Percentiles rank a stretch among this genome's conserved stretches.
Conservation (phyloP, 2,113 vertebrate genomes). For the Platycercus adscitus region DNA sequence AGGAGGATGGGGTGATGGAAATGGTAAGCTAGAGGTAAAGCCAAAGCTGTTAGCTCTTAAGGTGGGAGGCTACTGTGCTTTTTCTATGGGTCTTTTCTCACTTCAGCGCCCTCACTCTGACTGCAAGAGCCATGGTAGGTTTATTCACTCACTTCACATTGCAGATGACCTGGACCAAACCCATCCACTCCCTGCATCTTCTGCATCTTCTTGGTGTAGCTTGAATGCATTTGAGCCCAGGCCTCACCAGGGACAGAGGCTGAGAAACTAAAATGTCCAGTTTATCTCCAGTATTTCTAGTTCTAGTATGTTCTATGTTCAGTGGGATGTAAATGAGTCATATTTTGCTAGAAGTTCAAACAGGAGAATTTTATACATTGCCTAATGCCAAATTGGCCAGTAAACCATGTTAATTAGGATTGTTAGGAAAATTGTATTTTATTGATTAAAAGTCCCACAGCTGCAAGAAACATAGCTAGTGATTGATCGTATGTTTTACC, state of each 20-base stretch:
- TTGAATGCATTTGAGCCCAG: not conserved
- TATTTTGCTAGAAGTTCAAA: not conserved
- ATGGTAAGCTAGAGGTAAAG: not conserved
- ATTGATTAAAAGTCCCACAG: not conserved
- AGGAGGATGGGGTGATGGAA: not conserved
- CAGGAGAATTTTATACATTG: not conserved
- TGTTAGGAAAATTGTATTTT: not conserved
- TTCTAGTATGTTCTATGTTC: not conserved
- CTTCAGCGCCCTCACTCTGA: not conserved
- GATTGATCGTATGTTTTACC: not conserved
- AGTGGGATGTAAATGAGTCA: not conserved
- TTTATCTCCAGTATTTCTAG: not conserved
- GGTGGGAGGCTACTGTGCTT: not conserved
- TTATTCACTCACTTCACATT: accelerated
- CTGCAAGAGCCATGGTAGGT: not conserved
- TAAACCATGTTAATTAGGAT: not conserved
- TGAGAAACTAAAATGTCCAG: not conserved
- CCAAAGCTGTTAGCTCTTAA: not conserved
- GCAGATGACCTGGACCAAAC: not conserved
- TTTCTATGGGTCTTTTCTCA: not conserved
- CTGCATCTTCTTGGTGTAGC: not conserved
- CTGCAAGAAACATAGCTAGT: not conserved
- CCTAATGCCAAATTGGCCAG: not conserved
- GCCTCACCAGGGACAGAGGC: not conserved
- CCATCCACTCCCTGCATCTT: not conserved